Base-by-base conservation (phyloP, 2,113 vertebrate species). In the Kryptolebias marmoratus region DNA sequence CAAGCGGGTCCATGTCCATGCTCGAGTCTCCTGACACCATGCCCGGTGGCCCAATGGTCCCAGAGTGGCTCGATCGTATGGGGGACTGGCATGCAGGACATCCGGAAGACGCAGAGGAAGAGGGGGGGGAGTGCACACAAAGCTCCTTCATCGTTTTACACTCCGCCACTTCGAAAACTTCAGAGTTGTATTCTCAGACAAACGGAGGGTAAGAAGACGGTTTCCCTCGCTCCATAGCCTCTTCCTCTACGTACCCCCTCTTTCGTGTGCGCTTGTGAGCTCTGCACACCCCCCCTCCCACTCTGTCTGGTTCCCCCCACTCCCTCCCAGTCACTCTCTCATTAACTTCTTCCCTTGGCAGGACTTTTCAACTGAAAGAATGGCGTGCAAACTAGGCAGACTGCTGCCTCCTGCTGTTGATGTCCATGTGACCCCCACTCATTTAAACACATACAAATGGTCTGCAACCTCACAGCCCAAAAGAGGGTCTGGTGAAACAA, bases 401-500 rank as follows among this genome's bases (percentile, higher is more conserved):
- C 75, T 81, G 78, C 84, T 83, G 87, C 87, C 82, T 81, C 88
- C 88, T 88, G 79, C 82, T 82, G 86, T 85, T 87, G 76, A 71
- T 75, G 52, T 56, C 66, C 67, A 73, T 64, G 59, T 70, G 77
- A 77, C 66, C 70, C 55, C 68, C 42, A 42, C 39, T 15, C 42
- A 75, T 69, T 61, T 27, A 71, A 69, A 73, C 30, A 55, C 22
- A 65, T 36, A 64, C 16, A 58, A 67, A 53, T 0, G 7, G n/a
- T 27, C 50, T 27, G 54, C 63, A 70, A 74, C 22, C 50, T 11
- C 8, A 44, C 44, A 15, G 16, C 8, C 18, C 22, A 50, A 52
- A 18, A 10, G 31, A 58, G 32, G 11, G 30, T 39, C 14, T 58
- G 11, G 48, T 27, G 32, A 31, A 73, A 28, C 15, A 44, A 7